Percentiles rank a stretch among this genome's conserved stretches.
These are phyloP conservation scores for Limonius californicus DNA, from an alignment of 1,140 invertebrate genomes.

Conservation along the genomic window DNA sequence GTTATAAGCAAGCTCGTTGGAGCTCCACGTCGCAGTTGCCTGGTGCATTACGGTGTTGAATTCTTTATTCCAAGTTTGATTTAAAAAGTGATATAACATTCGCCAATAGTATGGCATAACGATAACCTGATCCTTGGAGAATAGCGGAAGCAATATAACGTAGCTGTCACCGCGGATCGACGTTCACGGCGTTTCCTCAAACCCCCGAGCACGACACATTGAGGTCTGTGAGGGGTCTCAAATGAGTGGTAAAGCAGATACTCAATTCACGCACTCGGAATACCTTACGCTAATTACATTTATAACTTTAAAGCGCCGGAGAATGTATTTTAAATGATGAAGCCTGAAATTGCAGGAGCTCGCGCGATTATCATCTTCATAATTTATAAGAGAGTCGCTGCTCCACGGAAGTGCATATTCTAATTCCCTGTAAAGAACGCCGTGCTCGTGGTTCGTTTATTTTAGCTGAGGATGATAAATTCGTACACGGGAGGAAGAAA, in stretches of 20 bases:
- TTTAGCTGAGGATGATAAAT: too few species aligned
- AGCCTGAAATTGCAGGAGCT: too few species aligned
- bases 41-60: neutral
- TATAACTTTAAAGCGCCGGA: neutral
- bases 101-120: conserved; percentile 3
- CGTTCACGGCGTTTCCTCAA: neutral
- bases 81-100: conserved; percentile 14
- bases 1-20: too few species aligned
- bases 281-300: neutral
- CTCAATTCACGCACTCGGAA: neutral
- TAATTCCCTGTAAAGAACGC: too few species aligned
- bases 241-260: neutral
- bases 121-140: conserved; percentile 11
- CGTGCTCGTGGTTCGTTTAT: too few species aligned
- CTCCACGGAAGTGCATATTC: too few species aligned
- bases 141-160: conserved; percentile 13
- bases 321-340: too few species aligned
- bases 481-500: too few species aligned
- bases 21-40: neutral
- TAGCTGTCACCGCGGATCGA: conserved; percentile 10
- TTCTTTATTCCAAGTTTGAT: conserved; percentile 12
- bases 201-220: neutral
- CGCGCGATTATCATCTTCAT: too few species aligned
- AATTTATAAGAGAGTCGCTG: too few species aligned
- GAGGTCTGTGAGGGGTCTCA: neutral